A percentile compares a stretch with the other conserved stretches of the same genome.
These are phyloP conservation scores for Corydoras sp. DNA, from an alignment of 2,113 vertebrate genomes.

Conservation along the genomic window DNA sequence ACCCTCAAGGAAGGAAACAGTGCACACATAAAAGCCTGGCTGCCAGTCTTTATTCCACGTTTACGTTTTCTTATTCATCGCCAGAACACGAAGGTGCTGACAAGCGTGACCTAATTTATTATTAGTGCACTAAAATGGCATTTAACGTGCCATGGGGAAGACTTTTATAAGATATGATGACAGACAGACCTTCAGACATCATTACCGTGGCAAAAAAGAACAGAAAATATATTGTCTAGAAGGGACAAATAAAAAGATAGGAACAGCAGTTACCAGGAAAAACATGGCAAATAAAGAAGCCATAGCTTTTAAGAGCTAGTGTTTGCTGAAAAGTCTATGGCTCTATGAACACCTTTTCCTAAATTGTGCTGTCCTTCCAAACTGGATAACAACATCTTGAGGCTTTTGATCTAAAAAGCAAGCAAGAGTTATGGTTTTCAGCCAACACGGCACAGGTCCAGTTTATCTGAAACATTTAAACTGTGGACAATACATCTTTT, in stretches of 20 bases:
- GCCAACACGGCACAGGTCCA: too few species aligned
- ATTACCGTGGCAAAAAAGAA: slow-evolving; percentile 35
- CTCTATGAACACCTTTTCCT: too few species aligned
- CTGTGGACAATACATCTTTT: too few species aligned
- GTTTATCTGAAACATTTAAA: too few species aligned
- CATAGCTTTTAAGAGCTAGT: too few species aligned
- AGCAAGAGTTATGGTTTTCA: too few species aligned
- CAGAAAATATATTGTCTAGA: slow-evolving; percentile 56
- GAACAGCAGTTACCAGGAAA: slow-evolving; percentile 49
- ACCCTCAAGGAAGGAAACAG: background rate
- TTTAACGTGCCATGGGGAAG: slow-evolving; percentile 65
- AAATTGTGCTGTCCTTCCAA: too few species aligned
- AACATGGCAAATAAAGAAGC: background rate
- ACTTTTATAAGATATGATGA: slow-evolving; percentile 66
- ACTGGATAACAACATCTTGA: too few species aligned
- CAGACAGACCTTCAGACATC: slow-evolving; percentile 65
- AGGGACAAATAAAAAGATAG: slow-evolving; percentile 53
- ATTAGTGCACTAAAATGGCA: slow-evolving; percentile 67
- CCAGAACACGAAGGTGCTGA: slow-evolving; percentile 60
- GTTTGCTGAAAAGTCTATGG: too few species aligned
- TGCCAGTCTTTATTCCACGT: slow-evolving; percentile 4
- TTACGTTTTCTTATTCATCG: slow-evolving; percentile 51
- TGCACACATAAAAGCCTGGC: slow-evolving; percentile 10
- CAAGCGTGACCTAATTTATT: slow-evolving; percentile 71
- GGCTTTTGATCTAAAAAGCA: too few species aligned